These are phyloP conservation scores for Tridacna crocea DNA, from an alignment of 2,888 invertebrate genomes.

Conservation along the genomic window DNA sequence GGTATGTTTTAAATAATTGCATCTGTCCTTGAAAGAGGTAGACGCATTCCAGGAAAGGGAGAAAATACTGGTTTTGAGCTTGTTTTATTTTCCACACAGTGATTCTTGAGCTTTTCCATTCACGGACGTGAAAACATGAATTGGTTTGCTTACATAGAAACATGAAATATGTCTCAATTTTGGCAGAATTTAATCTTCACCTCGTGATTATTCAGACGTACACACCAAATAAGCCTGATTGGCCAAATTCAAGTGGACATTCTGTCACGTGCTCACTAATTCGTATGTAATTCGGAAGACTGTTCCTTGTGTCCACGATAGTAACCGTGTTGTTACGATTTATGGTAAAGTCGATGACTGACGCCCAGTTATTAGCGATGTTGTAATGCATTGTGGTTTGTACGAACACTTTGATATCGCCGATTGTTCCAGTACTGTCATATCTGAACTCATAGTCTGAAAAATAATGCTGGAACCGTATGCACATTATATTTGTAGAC, in stretches of 20 bases:
- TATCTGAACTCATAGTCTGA: slow-evolving; percentile 46
- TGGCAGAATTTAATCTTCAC: too few species aligned
- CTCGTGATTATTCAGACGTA: slow-evolving; percentile 11
- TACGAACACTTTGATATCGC: slow-evolving; percentile 25
- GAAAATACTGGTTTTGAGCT: too few species aligned
- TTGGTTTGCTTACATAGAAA: too few species aligned
- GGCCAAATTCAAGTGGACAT: slow-evolving; percentile 38
- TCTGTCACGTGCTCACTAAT: slow-evolving; percentile 27
- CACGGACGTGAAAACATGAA: too few species aligned
- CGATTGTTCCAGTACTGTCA: neutral
- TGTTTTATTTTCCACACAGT: too few species aligned
- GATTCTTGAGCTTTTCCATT: too few species aligned
- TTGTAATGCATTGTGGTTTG: slow-evolving; percentile 40
- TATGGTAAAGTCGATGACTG: slow-evolving; percentile 42
- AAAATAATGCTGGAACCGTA: neutral
- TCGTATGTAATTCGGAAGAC: slow-evolving; percentile 25
- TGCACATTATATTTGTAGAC: too few species aligned
- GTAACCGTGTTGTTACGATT: slow-evolving; percentile 44
- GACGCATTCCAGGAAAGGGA: too few species aligned
- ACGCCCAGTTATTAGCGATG: slow-evolving; percentile 25
- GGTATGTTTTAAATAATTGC: too few species aligned
- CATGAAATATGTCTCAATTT: too few species aligned
- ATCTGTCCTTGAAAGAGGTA: too few species aligned
- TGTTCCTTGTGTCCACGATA: slow-evolving; percentile 41
- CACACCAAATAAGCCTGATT: slow-evolving; percentile 39